A percentile compares a stretch with the other conserved stretches of the same genome.
These are phyloP conservation scores for Axinella damicornis DNA, from an alignment of 37 sponge, comb jelly and placozoan species.

Conservation along the genomic window DNA sequence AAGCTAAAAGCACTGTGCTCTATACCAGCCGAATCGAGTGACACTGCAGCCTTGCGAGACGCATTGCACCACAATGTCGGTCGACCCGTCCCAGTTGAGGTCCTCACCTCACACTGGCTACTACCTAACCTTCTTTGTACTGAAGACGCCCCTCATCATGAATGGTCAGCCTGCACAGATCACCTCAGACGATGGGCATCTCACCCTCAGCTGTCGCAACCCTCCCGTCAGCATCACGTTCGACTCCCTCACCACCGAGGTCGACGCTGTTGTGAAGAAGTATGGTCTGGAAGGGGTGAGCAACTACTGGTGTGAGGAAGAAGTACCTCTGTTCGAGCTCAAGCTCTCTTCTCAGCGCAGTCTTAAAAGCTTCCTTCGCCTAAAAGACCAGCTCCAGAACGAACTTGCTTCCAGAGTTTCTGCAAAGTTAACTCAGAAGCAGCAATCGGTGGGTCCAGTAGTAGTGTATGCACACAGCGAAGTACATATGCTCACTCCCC, in stretches of 20 bases:
- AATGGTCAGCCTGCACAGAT: neutral
- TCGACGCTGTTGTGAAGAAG: neutral
- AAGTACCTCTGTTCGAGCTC: slow-evolving; percentile 1
- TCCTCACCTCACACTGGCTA: neutral
- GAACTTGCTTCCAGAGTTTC: neutral
- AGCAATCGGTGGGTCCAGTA: no score
- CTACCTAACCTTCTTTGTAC: neutral
- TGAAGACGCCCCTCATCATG: neutral
- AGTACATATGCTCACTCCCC: no score
- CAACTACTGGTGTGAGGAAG: slow-evolving; percentile 16
- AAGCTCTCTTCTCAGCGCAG: neutral
- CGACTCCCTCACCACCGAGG: neutral
- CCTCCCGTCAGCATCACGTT: neutral
- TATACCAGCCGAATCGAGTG: no score
- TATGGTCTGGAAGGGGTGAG: slow-evolving; percentile 6
- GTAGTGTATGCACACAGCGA: no score
- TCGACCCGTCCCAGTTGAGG: neutral
- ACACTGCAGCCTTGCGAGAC: no score
- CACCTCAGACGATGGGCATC: neutral
- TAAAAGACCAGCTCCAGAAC: neutral
- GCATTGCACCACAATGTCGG: no score
- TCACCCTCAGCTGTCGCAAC: neutral
- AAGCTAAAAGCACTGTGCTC: no score
- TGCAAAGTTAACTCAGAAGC: no score
- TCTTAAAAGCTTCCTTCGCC: neutral